Conservation (phyloP, 2,113 vertebrate genomes). For the Ondatra zibethicus region DNA sequence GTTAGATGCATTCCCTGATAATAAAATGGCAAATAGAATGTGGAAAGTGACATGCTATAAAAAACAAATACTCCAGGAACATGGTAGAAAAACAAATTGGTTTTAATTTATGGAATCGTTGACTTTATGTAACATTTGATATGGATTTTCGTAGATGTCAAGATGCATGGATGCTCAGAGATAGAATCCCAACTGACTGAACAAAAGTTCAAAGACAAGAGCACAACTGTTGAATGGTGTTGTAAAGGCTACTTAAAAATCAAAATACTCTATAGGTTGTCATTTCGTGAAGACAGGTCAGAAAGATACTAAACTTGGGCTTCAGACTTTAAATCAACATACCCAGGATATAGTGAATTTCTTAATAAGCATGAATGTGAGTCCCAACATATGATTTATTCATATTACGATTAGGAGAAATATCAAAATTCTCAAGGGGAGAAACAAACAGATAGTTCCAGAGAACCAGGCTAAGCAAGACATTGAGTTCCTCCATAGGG, state of each 20-base stretch:
- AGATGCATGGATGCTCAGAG: not conserved
- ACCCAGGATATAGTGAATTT: not conserved
- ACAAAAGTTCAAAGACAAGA: not conserved
- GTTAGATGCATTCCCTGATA: not conserved
- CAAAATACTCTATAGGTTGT: not conserved
- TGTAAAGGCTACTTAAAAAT: not conserved
- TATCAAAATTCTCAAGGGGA: not conserved
- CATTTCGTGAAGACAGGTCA: not conserved
- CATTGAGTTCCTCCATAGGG: not conserved
- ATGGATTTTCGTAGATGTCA: slow-evolving; percentile 17
- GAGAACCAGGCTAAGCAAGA: not conserved
- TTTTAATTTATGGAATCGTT: slow-evolving; percentile 8
- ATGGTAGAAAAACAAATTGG: not conserved
- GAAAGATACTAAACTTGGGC: not conserved
- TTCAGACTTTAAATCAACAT: not conserved
- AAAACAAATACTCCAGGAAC: not conserved
- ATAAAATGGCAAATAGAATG: slow-evolving; percentile 20
- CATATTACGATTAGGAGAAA: not conserved
- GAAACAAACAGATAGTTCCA: not conserved
- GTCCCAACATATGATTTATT: not conserved
- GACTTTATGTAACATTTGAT: not conserved
- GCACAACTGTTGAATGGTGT: not conserved
- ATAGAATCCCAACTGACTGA: not conserved
- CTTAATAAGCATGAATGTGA: not conserved
- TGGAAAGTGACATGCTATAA: not conserved